Percentiles rank a stretch among this genome's conserved stretches.
These are phyloP conservation scores for Sepiola atlantica DNA, from an alignment of 2,888 invertebrate genomes.

Conservation along the genomic window DNA sequence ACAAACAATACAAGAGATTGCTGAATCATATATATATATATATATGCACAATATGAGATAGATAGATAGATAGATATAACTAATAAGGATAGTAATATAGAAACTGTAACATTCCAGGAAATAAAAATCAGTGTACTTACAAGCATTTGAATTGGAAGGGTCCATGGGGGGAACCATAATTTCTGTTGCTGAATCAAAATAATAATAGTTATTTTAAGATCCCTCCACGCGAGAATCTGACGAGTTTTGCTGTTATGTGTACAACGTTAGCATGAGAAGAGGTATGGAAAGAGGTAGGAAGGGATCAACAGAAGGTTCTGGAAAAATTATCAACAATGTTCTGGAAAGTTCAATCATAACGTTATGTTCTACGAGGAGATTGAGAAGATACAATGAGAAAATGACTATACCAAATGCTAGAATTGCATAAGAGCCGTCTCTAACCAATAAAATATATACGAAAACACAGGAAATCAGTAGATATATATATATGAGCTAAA, in stretches of 20 bases:
- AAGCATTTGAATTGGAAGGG: constrained; percentile 45
- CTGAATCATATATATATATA: neutral
- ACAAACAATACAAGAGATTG: constrained; percentile 2
- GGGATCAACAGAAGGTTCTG: neutral
- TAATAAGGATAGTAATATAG: neutral
- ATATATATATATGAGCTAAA: neutral
- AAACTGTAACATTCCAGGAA: constrained; percentile 38
- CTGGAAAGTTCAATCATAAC: neutral
- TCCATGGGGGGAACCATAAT: constrained; percentile 44
- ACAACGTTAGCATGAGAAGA: neutral
- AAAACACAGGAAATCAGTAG: neutral
- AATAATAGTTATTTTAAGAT: constrained; percentile 47
- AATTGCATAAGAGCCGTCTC: neutral
- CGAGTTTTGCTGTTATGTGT: neutral
- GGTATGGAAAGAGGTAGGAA: neutral
- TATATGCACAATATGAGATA: too few relatives aligned
- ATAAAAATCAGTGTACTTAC: constrained; percentile 45
- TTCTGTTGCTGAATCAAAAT: constrained; percentile 46
- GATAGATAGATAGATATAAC: neutral
- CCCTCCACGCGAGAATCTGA: constrained; percentile 1
- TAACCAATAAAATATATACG: neutral
- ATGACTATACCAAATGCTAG: neutral
- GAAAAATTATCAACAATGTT: neutral
- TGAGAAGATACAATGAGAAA: neutral
- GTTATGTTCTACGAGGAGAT: neutral